phyloP scores from a whole-genome alignment of 2,797 vertebrate genomes.

The Peromyscus attwateri region DNA sequence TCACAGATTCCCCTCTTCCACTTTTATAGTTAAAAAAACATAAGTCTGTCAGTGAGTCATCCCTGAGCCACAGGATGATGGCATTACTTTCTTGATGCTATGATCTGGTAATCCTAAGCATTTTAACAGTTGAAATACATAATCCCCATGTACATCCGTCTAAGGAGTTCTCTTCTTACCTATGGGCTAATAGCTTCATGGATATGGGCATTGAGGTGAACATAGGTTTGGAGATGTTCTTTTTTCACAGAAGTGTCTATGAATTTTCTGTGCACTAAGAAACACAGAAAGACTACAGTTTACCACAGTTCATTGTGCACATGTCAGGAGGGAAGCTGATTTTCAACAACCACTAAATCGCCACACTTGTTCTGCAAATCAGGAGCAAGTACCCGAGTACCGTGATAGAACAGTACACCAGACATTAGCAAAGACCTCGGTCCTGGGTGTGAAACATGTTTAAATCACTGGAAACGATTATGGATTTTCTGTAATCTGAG shows the following conservation, averaged over 20 bases:
- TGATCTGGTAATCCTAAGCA: neutral
- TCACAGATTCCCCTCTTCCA: no score
- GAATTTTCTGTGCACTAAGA: neutral
- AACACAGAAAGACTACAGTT: neutral
- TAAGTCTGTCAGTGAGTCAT: neutral
- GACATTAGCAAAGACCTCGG: neutral
- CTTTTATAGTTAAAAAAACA: neutral
- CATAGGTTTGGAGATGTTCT: rapidly evolving
- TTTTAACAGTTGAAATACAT: neutral
- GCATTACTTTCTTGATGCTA: neutral
- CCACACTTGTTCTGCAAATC: no score
- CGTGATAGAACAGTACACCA: no score
- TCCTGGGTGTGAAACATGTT: neutral
- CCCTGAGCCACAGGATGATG: neutral
- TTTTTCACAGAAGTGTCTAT: neutral
- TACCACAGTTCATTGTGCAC: neutral
- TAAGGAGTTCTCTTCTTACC: neutral
- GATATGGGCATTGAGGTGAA: neutral
- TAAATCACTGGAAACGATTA: neutral
- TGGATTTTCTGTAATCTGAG: neutral
- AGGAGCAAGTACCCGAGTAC: no score
- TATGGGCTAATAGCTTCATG: neutral
- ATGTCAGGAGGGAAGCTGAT: neutral
- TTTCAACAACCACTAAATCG: neutral
- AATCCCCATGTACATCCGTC: neutral